Evolutionary conservation across 37 sponge, comb jelly and placozoan genomes (phyloP).

Genomic region (Beroe forskalii): DNA sequence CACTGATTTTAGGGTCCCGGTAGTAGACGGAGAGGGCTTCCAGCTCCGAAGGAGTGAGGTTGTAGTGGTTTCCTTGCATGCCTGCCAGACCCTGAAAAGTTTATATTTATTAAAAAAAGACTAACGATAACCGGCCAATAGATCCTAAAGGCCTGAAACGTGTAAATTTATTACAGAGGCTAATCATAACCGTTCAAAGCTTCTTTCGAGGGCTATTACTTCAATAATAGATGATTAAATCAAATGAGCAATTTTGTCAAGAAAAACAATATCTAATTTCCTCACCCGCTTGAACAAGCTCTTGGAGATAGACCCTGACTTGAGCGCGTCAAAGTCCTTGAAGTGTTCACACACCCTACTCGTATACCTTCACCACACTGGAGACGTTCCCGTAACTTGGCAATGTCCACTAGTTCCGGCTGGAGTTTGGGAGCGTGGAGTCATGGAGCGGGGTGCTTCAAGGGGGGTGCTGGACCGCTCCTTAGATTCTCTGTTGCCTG

Average conservation of each 20-base stretch:
- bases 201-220: too few relatives aligned
- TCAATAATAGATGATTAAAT: too few relatives aligned
- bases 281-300: slow-evolving; percentile 78
- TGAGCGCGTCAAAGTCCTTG: slow-evolving; percentile 45
- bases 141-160: too few relatives aligned
- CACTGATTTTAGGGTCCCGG: slow-evolving; percentile 69
- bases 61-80: slow-evolving; percentile 67
- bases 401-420: slow-evolving; percentile 65
- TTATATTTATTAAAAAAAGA: too few relatives aligned
- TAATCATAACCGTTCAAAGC: too few relatives aligned
- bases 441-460: slow-evolving; percentile 21
- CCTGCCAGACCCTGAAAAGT: slow-evolving; percentile 53
- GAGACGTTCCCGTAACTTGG: slow-evolving; percentile 69
- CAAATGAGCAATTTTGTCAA: too few relatives aligned
- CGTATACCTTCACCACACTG: slow-evolving; percentile 70
- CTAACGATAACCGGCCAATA: too few relatives aligned
- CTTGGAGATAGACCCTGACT: slow-evolving; percentile 29
- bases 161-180: background rate
- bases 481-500: background rate
- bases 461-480: background rate
- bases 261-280: too few relatives aligned
- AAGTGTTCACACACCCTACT: slow-evolving; percentile 71
- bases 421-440: slow-evolving; percentile 7
- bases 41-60: slow-evolving; percentile 73
- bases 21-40: slow-evolving; percentile 71